phyloP scores from a whole-genome alignment of 2,113 vertebrate genomes.

The Acrocephalus arundinaceus region DNA sequence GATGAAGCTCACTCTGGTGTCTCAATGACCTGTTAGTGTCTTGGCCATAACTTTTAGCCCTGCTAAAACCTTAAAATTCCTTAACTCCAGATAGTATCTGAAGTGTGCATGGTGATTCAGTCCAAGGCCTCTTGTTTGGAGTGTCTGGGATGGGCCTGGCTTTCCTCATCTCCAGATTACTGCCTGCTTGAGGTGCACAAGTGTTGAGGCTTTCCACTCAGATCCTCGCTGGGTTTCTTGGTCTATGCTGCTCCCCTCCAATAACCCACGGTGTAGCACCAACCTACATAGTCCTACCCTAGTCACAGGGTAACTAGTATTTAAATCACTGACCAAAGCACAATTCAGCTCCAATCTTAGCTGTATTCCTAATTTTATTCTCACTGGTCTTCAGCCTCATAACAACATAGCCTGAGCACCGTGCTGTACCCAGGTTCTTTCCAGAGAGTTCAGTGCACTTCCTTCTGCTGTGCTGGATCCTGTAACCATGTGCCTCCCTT shows the following conservation, averaged over 20 bases:
- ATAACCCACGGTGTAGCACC: fast-evolving
- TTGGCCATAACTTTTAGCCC: neutral
- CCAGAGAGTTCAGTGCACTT: neutral
- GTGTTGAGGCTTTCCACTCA: neutral
- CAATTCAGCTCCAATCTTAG: neutral
- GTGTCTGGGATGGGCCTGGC: neutral
- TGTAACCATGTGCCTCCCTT: neutral
- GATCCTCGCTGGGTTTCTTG: neutral
- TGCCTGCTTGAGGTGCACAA: neutral
- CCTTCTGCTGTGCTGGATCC: neutral
- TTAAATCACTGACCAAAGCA: neutral
- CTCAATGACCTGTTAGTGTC: neutral
- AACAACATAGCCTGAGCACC: neutral
- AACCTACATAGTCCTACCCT: fast-evolving
- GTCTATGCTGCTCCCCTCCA: neutral
- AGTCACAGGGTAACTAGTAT: neutral
- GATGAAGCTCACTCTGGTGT: neutral
- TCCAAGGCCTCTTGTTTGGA: fast-evolving
- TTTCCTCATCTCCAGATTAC: neutral
- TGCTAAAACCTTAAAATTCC: neutral
- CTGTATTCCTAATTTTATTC: neutral
- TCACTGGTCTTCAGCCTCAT: neutral
- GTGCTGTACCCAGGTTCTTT: neutral
- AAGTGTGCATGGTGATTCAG: neutral
- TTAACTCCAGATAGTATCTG: neutral